Evolutionary conservation across 2,113 vertebrate genomes (phyloP).

Genomic region (Grantiella picta): DNA sequence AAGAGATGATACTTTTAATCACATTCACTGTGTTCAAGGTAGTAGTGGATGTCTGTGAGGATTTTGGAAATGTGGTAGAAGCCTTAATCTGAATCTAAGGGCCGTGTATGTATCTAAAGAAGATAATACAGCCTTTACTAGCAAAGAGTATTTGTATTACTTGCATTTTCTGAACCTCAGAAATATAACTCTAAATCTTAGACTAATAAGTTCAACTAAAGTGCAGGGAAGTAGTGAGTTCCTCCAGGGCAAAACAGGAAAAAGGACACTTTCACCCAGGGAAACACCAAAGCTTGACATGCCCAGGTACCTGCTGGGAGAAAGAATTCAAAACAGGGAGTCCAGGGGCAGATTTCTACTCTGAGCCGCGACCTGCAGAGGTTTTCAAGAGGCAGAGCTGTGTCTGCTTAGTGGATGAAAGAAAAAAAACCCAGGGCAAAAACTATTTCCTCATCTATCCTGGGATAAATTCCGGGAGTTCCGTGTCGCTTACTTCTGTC

Average conservation of each 20-base stretch:
- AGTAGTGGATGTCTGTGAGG: background rate
- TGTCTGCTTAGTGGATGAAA: background rate
- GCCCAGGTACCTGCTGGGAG: background rate
- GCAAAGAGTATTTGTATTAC: background rate
- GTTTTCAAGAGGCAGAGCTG: background rate
- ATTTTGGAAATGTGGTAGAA: background rate
- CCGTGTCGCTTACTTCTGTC: background rate
- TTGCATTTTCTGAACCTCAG: background rate
- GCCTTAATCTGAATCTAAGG: background rate
- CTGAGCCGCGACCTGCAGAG: background rate
- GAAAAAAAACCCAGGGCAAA: background rate
- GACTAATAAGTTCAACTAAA: background rate
- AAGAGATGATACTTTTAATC: slow-evolving; percentile 8
- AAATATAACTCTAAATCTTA: background rate
- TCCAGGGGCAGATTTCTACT: background rate
- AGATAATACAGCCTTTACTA: background rate
- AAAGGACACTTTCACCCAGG: background rate
- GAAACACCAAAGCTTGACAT: background rate
- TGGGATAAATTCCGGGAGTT: background rate
- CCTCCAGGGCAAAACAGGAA: background rate
- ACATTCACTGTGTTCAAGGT: background rate
- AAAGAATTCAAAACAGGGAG: background rate
- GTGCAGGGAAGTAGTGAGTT: background rate
- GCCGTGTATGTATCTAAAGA: background rate
- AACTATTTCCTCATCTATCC: background rate